Evolutionary conservation across 1,140 invertebrate species (phyloP), one percentile per base, ranked within the genome.

Genomic region (Drosophila parabipectinata): DNA sequence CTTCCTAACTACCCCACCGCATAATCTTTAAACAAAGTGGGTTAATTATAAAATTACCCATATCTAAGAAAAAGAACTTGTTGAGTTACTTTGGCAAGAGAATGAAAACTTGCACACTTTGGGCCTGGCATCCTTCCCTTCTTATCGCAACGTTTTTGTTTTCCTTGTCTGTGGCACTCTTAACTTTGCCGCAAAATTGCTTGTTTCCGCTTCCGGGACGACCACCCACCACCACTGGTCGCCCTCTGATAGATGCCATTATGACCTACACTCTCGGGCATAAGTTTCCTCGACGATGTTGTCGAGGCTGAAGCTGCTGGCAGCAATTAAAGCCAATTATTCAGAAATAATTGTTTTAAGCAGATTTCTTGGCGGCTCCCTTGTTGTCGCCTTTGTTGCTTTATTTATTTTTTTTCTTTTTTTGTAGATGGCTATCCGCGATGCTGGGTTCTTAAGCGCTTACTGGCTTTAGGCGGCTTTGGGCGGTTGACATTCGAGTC

Each of bases 301-400:
- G 67, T 67, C 60, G 68, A 48, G 63, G 41, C 48, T 55, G 60
- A 77, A 47, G 58, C 56, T 64, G 44, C 73, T 81, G 69, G 53
- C 74, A 67, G 79, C 84, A 91, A 91, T 91, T 91, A 91, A 91
- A 91, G 89, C 81, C 84, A 91, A 91, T 91, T 91, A 91, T 91
- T 87, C 81, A 89, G 71, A 87, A 87, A 85, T 91, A 91, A 91
- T 91, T 91, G 89, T 84, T 91, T 91, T 89, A 87, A 90, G 85
- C 83, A 77, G 83, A 88, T 88, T 88, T 88, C 76, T 77, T 78
- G 57, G 54, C 15, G 55, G 24, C 45, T 45, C 55, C 34, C 57
- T 60, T 59, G 50, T 37, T 5, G 53, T 48, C n/a, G 52, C 69
- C 69, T 41, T 5, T 53, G 30, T 64, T 45, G 14, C 47, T 41